Percentiles rank a stretch among this genome's conserved stretches.
phyloP scores from a whole-genome alignment of 2,888 invertebrate genomes.

The Monochamus alternatus region DNA sequence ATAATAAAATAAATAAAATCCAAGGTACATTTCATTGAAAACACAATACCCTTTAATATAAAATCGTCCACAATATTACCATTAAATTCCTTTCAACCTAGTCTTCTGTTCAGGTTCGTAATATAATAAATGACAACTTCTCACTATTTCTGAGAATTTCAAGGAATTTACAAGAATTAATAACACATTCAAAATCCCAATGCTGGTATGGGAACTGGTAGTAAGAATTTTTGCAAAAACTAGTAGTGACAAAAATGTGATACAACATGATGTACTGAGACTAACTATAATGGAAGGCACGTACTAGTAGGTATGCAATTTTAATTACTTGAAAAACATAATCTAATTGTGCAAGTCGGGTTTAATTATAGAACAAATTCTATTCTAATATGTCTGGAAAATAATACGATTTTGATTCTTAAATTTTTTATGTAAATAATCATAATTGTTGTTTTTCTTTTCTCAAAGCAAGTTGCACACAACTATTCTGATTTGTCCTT shows the following conservation, averaged over 20 bases:
- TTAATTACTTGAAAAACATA: slow-evolving; percentile 25
- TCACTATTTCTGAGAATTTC: slow-evolving; percentile 30
- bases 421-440: no score
- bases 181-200: slow-evolving; percentile 25
- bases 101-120: no score
- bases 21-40: background rate
- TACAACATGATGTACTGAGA: slow-evolving; percentile 10
- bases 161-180: slow-evolving; percentile 23
- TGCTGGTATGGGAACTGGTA: slow-evolving; percentile 15
- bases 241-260: slow-evolving; percentile 20
- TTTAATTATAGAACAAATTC: background rate
- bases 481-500: background rate
- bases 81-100: no score
- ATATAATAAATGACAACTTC: slow-evolving; percentile 9
- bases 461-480: background rate
- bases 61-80: no score
- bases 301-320: slow-evolving; percentile 23
- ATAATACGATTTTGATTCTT: no score
- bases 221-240: slow-evolving; percentile 18
- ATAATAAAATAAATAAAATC: slow-evolving; percentile 3
- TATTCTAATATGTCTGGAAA: no score
- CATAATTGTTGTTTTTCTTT: no score
- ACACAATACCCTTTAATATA: no score
- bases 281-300: slow-evolving; percentile 23
- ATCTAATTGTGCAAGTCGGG: slow-evolving; percentile 11